A percentile compares a stretch with the other conserved stretches of the same genome.
phyloP scores from a whole-genome alignment of 2,797 vertebrate species.

The Mycteria americana region DNA sequence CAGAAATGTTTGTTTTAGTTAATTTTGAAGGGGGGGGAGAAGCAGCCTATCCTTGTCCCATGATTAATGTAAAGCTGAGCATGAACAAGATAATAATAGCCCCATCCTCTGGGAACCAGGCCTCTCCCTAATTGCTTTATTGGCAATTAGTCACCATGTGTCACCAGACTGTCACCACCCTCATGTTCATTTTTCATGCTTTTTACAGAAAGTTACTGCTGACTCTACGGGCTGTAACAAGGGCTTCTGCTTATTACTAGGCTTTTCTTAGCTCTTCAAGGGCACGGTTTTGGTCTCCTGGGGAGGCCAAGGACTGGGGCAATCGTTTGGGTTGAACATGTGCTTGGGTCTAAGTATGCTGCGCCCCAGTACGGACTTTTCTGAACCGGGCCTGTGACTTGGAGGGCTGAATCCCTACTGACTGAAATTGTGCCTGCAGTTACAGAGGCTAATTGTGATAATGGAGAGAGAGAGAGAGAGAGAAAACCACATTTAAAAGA shows the following conservation, averaged over 20 bases:
- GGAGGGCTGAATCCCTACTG: neutral
- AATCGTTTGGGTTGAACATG: neutral
- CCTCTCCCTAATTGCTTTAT: constrained; percentile 33
- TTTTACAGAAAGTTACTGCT: constrained; percentile 42
- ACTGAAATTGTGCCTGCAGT: neutral
- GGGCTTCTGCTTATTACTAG: constrained; percentile 11
- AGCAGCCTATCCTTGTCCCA: neutral
- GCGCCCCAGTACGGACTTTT: neutral
- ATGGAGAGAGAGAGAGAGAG: neutral
- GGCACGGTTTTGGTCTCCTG: neutral
- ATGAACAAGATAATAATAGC: constrained; percentile 35
- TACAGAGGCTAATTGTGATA: neutral
- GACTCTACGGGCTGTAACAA: neutral
- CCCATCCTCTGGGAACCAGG: constrained; percentile 45
- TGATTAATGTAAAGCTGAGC: constrained; percentile 38
- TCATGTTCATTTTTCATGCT: constrained; percentile 25
- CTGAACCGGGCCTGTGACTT: neutral
- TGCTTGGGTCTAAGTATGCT: neutral
- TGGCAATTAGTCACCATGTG: constrained; percentile 40
- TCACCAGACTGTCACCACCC: constrained; percentile 20
- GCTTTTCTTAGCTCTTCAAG: neutral
- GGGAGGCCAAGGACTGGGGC: neutral
- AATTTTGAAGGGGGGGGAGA: neutral
- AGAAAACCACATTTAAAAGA: neutral
- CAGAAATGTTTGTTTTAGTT: constrained; percentile 52